A percentile compares a stretch with the other conserved stretches of the same genome.
phyloP scores from a whole-genome alignment of 2,113 vertebrate species.

The Clinocottus analis region DNA sequence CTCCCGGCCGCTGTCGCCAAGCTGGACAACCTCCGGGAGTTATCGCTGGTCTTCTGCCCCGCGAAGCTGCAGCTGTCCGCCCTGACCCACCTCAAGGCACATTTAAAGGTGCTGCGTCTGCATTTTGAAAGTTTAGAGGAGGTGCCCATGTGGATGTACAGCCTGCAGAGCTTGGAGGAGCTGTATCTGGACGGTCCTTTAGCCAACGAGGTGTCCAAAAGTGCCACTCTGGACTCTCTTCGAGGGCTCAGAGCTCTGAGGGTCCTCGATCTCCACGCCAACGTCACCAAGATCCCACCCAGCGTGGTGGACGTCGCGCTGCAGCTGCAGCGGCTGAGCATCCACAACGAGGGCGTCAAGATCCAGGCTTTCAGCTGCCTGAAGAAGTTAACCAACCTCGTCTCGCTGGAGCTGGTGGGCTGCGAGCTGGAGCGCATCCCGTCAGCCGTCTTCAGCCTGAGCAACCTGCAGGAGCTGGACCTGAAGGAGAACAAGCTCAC shows the following conservation, averaged over 20 bases:
- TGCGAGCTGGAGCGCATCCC: constrained; percentile 90
- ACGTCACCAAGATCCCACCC: constrained; percentile 87
- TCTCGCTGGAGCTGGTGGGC: constrained; percentile 85
- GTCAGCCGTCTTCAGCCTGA: constrained; percentile 88
- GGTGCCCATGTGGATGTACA: constrained; percentile 89
- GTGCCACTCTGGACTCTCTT: constrained; percentile 83
- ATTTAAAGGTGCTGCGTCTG: constrained; percentile 85
- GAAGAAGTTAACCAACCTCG: constrained; percentile 85
- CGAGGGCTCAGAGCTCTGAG: constrained; percentile 86
- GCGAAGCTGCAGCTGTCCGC: constrained; percentile 86
- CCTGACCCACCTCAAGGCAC: constrained; percentile 84
- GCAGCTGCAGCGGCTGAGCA: constrained; percentile 84
- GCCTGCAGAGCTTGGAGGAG: constrained; percentile 86
- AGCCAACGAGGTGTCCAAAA: constrained; percentile 81
- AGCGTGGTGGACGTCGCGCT: constrained; percentile 82
- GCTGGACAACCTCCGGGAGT: constrained; percentile 84
- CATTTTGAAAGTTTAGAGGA: constrained; percentile 85
- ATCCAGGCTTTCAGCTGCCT: constrained; percentile 87
- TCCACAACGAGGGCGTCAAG: constrained; percentile 86
- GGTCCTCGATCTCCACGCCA: constrained; percentile 83
- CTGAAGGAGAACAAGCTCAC: constrained; percentile 88
- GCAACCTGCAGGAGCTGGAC: constrained; percentile 88
- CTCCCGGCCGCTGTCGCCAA: constrained; percentile 85
- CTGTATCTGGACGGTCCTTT: constrained; percentile 86
- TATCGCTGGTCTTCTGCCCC: constrained; percentile 85